Evolutionary conservation across 92 coral and sea anemone species (phyloP), one percentile per base, ranked within the genome.

Genomic region (Micromussa lordhowensis): DNA sequence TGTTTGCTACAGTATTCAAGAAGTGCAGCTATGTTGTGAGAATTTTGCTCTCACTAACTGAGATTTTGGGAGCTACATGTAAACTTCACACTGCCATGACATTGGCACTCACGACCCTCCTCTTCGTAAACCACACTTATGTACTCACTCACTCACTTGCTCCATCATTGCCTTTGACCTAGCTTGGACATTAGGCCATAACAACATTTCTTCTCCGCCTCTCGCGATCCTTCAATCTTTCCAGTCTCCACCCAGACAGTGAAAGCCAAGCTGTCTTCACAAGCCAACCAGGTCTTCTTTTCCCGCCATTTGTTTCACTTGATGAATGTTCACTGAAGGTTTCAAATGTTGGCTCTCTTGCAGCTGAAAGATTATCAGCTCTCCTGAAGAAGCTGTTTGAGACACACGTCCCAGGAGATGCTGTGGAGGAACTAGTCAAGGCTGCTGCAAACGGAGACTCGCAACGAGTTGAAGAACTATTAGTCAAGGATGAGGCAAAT

Each of bases 401-500:
- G 82, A 96, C 98, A 8, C 99, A 97, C 40, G 97, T 97, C 24
- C 95, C 99, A 1, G 98, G 98, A n/a, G 99, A 97, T 91, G 79
- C 98, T 0, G 98, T 97, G 2, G 99, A 97, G 75, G 99, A 97
- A 58, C 98, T 97, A 31, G 99, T 97, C 17, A 97, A 97, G 80
- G 98, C 99, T 53, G 99, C 99, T 5, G 99, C 99, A 22, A 97
- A 96, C 84, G 99, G 97, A 19, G 99, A 97, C 75, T 35, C 92
- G 22, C 97, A 94, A 73, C 89, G 89, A 66, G 96, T 94, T 28
- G 97, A 97, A 74, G 97, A 97, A 70, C 91, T 94, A 15, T 79
- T 95, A 22, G 89, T 91, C 86, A 94, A 95, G 76, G 92, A 93
- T 26, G 99, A 93, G 72, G 94, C 93, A 53, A 95, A 95, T 86